Evolutionary conservation across 1,140 invertebrate genomes (phyloP), one percentile per base, ranked within the genome.

Genomic region (Cydia amplana): DNA sequence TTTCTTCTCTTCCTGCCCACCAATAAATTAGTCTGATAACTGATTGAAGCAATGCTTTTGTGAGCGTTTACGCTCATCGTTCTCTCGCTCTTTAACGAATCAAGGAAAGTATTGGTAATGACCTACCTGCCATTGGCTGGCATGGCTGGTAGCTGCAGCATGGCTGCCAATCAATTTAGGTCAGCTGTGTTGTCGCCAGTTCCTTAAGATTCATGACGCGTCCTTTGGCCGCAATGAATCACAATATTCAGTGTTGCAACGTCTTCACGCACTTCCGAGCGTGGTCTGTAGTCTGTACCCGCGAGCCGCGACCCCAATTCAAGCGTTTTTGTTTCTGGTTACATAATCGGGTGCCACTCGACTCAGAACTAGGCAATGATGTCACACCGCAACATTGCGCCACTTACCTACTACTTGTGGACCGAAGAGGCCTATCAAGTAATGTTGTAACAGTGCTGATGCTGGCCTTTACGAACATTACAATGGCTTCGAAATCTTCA

Each of bases 311-410:
- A 87, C 91, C 91, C 86, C 89, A 85, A 89, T 93, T 88, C 85
- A 78, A 28, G 78, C 76, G 80, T 77, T 80, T 88, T 90, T 90
- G 85, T 91, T 88, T 86, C 76, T 76, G 77, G 80, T 93, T 93
- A 93, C 89, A 93, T 93, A 91, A 93, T 85, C 86, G 82, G 81
- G 83, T 86, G 87, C 82, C 85, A 85, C 82, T 88, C 82, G 87
- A 85, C 82, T 88, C 82, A 87, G 82, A 93, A 90, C 87, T 93
- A 93, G 91, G 91, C 88, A 91, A 93, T 83, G 86, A 91, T 93
- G 91, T 93, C 91, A 93, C 84, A 84, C 83, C 88, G 87, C 87
- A 91, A 90, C 85, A 85, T 93, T 93, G 88, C 91, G 90, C 88
- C 91, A 93, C 85, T 85, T 85, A 81, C 85, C 85, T 85, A 81